Conservation (phyloP, 2,797 vertebrate species). For the Nannoperca obscura region DNA sequence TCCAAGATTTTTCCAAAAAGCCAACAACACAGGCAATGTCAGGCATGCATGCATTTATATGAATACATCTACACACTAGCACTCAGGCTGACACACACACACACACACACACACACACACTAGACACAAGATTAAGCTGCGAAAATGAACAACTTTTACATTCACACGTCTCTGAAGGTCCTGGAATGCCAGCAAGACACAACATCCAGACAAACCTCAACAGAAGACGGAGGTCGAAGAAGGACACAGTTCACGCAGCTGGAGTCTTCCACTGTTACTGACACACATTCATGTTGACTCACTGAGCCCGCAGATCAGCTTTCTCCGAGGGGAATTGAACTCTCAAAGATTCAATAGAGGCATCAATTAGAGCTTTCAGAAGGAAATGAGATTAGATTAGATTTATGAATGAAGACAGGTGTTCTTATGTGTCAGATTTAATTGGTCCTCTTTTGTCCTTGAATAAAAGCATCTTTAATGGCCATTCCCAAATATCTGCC, state of each 20-base stretch:
- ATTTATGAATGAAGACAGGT: constrained; percentile 49
- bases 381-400: constrained; percentile 35
- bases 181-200: constrained; percentile 59
- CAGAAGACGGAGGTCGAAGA: constrained; percentile 57
- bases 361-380: constrained; percentile 58
- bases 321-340: constrained; percentile 53
- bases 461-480: constrained; percentile 18
- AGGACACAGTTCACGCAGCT: constrained; percentile 54
- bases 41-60: constrained; percentile 16
- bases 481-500: constrained; percentile 31
- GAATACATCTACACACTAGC: constrained; percentile 46
- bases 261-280: constrained; percentile 35
- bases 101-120: constrained; percentile 22
- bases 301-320: constrained; percentile 55
- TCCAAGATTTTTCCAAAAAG: constrained; percentile 62
- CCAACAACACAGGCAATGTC: constrained; percentile 34
- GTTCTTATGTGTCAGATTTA: constrained; percentile 44
- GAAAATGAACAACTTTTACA: constrained; percentile 47
- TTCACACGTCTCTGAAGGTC: constrained; percentile 65
- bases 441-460: constrained; percentile 16
- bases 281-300: constrained; percentile 50
- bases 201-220: constrained; percentile 59
- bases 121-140: constrained; percentile 16
- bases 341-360: constrained; percentile 52
- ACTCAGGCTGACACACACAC: constrained; percentile 11